Base-by-base conservation (phyloP, 1,140 invertebrate species). In the Drosophila parabipectinata region DNA sequence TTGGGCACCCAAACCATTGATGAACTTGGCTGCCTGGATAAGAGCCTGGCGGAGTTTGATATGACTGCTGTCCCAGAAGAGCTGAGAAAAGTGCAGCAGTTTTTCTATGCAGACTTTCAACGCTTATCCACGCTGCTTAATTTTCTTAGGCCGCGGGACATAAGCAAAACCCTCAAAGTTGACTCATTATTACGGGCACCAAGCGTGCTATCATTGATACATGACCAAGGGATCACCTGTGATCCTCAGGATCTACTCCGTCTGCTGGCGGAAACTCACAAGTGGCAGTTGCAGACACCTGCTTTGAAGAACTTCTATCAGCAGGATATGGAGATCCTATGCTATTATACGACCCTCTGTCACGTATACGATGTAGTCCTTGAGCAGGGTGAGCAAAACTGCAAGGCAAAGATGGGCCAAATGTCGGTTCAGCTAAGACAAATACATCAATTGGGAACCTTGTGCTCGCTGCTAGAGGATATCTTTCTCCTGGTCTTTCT, bases 21-120 rank as follows among this genome's bases (percentile, higher is more conserved):
- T 21, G 77, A 89, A 18, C 26, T 91, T 2, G 87, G 77, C 1
- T 58, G 81, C 12, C 52, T 91, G 37, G 60, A 74, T 0, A 68
- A 74, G 14, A 37, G 48, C 9, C 30, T 91, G 8, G 44, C 26
- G 0, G 57, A 56, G 5, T 91, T 90, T 10, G 57, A 80, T 57
- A 14, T 78, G 0, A 10, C 54, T 12, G 74, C 67, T 1, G 68
- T 59, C 3, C 39, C 84, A 4, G 51, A 51, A 12, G 73, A 90
- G 15, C 53, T 91, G 18, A 64, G 72, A 30, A 60, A 76, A 24
- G 71, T 91, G 3, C 84, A 91, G 24, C 72, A 76, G 12, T 90
- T 89, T 24, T 91, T 91, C 51, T 83, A 83, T 30, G 74, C 76
- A 0, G 90, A 91, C 55, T 91, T 90, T 57, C 80, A 90, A 8